Conservation (phyloP, 2,797 vertebrate genomes). For the Moxostoma hubbsi region DNA sequence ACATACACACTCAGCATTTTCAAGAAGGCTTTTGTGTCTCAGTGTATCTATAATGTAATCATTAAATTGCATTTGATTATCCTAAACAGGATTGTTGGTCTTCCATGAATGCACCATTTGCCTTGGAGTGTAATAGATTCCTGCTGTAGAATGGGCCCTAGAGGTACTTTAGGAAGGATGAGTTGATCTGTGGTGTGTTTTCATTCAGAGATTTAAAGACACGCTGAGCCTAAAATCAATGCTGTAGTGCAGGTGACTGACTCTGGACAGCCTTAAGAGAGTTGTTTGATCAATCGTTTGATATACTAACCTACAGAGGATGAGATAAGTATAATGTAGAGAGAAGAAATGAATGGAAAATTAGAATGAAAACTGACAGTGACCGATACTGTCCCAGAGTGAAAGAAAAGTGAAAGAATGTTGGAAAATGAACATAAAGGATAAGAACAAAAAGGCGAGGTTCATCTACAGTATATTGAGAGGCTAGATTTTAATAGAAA, state of each 20-base stretch:
- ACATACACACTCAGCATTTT: neutral
- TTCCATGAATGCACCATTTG: constrained; percentile 6
- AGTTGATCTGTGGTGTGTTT: constrained; percentile 8
- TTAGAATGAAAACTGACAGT: neutral
- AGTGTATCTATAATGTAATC: constrained; percentile 28
- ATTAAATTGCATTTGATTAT: constrained; percentile 19
- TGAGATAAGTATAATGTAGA: neutral
- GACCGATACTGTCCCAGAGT: neutral
- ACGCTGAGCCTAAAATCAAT: constrained; percentile 30
- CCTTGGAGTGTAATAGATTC: constrained; percentile 1
- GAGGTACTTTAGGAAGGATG: constrained; percentile 25
- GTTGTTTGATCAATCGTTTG: constrained; percentile 25
- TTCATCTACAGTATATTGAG: too few relatives aligned
- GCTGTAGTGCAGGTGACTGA: constrained; percentile 33
- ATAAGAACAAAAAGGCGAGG: neutral
- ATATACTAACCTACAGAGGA: constrained; percentile 14
- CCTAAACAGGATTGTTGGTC: neutral
- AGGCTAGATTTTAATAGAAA: too few relatives aligned
- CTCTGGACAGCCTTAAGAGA: constrained; percentile 11
- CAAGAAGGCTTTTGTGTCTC: neutral
- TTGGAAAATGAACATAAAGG: neutral
- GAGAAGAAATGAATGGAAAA: neutral
- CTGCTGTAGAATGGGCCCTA: neutral
- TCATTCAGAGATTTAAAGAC: constrained; percentile 35
- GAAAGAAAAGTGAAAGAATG: neutral